Conservation (phyloP, 30 jellyfish, hydroid and myxozoan genomes). For the Aurelia aurita region DNA sequence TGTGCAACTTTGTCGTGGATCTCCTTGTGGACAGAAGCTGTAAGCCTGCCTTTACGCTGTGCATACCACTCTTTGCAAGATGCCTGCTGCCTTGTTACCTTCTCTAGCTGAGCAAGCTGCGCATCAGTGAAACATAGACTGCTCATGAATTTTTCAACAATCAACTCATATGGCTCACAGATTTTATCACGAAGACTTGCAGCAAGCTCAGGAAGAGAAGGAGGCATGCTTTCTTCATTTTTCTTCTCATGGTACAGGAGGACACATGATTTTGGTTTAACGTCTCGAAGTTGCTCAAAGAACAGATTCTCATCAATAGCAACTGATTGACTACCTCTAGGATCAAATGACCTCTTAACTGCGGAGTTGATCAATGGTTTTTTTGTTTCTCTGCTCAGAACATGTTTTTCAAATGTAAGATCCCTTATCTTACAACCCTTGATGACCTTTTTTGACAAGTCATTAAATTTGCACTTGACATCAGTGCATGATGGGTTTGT, state of each 20-base stretch:
- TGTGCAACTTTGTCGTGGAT: no score
- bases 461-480: no score
- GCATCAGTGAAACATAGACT: background rate
- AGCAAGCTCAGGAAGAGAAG: background rate
- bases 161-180: background rate
- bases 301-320: background rate
- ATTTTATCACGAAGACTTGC: background rate
- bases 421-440: no score
- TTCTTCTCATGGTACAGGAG: background rate
- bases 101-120: background rate
- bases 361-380: background rate
- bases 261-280: background rate
- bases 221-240: background rate
- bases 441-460: no score
- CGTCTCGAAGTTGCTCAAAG: background rate
- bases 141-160: background rate
- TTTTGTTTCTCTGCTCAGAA: background rate
- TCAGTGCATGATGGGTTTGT: no score
- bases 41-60: background rate
- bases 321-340: background rate
- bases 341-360: background rate
- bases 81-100: background rate
- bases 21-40: background rate
- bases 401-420: no score
- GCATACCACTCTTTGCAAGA: background rate